Evolutionary conservation across 2,797 vertebrate species (phyloP), one percentile per base, ranked within the genome.

Genomic region (Echeneis naucrates): DNA sequence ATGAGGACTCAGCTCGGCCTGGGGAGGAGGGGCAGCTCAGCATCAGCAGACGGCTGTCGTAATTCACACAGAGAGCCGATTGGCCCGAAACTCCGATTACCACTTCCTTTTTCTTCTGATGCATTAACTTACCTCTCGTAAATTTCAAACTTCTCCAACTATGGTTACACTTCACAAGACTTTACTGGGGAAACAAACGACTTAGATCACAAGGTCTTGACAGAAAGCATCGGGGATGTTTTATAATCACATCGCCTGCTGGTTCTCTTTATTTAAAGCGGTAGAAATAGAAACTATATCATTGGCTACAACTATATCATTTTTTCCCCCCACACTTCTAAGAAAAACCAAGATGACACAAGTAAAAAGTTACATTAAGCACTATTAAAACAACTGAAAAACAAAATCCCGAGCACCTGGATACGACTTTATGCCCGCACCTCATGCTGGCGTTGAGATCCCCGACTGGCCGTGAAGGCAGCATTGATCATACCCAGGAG

Each of bases 1-100:
- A n/a, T n/a, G n/a, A n/a, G n/a, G n/a, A n/a, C 42, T 32, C 6
- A 11, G 40, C n/a, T n/a, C n/a, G 23, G 56, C 5, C 50, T 53
- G 70, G 72, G 83, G 84, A 75, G 81, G 79, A 70, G 82, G 80
- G 76, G 82, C 68, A 10, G 23, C 45, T 68, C 37, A 33, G 62
- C 27, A 89, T 92, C 83, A 17, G 86, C 86, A 38, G 81, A 93
- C 79, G 24, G 26, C 76, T 87, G 78, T 82, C 86, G 88, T 85
- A 80, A 3, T 33, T 56, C 16, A 60, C 14, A 32, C 45, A 24
- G 42, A 12, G 71, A 56, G 48, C 19, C 33, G 57, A 93, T 92
- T 82, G 89, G 90, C 45, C 64, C 52, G 9, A 51, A 30, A 45
- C 52, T 68, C 47, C 45, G 16, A 51, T 61, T 64, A 66, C 74